Evolutionary conservation across 2,797 vertebrate species (phyloP).

Genomic region (Onychomys arenicola): DNA sequence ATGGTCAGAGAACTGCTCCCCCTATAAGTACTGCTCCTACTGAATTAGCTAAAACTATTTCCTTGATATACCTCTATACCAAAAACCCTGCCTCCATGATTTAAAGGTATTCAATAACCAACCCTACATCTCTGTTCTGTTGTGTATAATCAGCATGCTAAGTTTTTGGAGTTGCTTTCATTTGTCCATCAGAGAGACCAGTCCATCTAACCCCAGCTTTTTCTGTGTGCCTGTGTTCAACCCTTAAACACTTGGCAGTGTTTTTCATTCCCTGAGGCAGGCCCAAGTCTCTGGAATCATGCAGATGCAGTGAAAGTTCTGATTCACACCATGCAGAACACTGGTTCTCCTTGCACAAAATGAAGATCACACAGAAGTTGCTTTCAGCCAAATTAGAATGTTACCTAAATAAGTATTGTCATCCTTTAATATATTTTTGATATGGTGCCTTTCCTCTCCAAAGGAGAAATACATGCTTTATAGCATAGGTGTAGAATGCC

Average conservation of each 20-base stretch:
- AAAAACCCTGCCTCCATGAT: neutral
- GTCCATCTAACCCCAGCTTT: neutral
- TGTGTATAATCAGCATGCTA: neutral
- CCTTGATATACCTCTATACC: neutral
- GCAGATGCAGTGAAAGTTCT: neutral
- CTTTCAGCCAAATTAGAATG: neutral
- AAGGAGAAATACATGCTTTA: neutral
- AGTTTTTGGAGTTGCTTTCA: neutral
- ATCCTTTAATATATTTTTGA: neutral
- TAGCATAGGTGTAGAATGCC: neutral
- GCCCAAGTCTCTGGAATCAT: too few species aligned
- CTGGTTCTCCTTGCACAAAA: neutral
- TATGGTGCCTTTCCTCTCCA: neutral
- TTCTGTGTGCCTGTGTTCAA: neutral
- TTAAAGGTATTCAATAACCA: too few species aligned
- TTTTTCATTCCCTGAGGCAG: neutral
- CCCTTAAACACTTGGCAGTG: neutral
- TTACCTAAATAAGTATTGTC: neutral
- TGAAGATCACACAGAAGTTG: neutral
- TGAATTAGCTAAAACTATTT: neutral
- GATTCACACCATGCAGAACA: neutral
- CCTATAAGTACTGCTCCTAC: neutral
- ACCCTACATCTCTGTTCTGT: neutral
- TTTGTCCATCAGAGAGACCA: too few species aligned
- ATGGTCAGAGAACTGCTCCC: neutral